Conservation (phyloP, 2,888 invertebrate species). For the Morinoia aosen region DNA sequence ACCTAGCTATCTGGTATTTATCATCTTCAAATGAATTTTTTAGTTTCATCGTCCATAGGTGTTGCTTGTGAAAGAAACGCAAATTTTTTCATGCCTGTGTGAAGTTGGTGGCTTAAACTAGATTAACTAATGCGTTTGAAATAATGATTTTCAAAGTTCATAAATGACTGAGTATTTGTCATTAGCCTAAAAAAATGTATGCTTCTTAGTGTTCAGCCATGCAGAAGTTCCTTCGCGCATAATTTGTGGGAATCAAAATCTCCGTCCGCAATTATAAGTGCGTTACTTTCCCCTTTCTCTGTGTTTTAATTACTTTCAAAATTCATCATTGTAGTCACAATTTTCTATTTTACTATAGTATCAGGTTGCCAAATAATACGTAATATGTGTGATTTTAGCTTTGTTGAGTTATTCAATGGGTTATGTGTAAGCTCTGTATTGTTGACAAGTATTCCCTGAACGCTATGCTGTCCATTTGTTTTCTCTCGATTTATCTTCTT, state of each 20-base stretch:
- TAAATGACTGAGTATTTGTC: background rate
- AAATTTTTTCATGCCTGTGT: background rate
- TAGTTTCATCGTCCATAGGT: background rate
- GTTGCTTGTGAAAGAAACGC: background rate
- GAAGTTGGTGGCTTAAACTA: background rate
- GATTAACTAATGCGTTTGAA: background rate
- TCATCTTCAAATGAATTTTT: background rate
- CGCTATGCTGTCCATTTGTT: background rate
- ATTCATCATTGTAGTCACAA: background rate
- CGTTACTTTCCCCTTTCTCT: background rate
- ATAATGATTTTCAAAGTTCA: background rate
- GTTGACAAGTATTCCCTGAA: background rate
- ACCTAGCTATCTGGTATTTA: background rate
- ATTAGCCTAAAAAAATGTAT: background rate
- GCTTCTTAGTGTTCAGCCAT: background rate
- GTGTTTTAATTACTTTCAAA: background rate
- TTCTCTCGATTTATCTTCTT: background rate
- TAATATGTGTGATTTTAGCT: background rate
- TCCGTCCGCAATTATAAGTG: conserved; percentile 30
- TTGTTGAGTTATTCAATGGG: background rate
- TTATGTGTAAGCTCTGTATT: background rate
- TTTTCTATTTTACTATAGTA: background rate
- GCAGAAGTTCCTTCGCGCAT: background rate
- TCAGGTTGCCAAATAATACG: conserved; percentile 12
- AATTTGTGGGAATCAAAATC: conserved; percentile 30